Base-by-base conservation (phyloP, 2,797 vertebrate species). In the Phylloscopus collybita region DNA sequence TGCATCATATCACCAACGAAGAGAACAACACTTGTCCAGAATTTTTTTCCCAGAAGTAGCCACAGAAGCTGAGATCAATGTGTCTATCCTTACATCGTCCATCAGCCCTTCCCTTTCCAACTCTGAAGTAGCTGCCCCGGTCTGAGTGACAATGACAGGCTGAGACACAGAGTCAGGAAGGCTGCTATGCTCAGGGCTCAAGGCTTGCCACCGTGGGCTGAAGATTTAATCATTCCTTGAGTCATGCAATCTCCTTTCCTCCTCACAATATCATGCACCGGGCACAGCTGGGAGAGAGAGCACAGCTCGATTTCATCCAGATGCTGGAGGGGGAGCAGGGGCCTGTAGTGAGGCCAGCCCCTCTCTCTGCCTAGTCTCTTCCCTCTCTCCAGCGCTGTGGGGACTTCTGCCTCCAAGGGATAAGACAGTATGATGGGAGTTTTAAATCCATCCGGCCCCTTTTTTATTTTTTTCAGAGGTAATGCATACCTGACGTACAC, bases 371-470 rank as follows among this genome's bases (percentile, higher is more conserved):
- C 27, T 19, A 7, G 6, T 72, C 44, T 80, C 25, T 54, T 81
- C 16, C 19, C 32, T 38, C 34, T 30, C 44, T 66, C 16, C 44
- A 42, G 38, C 34, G 34, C n/a, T 50, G 11, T 1, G 0, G 20
- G 34, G 29, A 44, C 32, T 64, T 88, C 51, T 67, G 18, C 29
- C 18, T 76, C 45, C 36, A 53, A 73, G 49, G 7, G 6, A 38
- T 50, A 47, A 40, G 32, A 53, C 4, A 64, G 11, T 49, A 20
- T 19, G 13, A 26, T 65, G 32, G 16, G 29, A 73, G 4, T 38
- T 83, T 57, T 71, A 86, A 56, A 40, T 57, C 4, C 11, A 1
- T 2, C 6, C 13, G 2, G 1, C 3, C 4, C 3, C 3, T 1
- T 2, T 2, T 3, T 11, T 19, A 6, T 40, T 61, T 34, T 54